Conservation (phyloP, 2,113 vertebrate genomes). For the Pterocles orientalis region DNA sequence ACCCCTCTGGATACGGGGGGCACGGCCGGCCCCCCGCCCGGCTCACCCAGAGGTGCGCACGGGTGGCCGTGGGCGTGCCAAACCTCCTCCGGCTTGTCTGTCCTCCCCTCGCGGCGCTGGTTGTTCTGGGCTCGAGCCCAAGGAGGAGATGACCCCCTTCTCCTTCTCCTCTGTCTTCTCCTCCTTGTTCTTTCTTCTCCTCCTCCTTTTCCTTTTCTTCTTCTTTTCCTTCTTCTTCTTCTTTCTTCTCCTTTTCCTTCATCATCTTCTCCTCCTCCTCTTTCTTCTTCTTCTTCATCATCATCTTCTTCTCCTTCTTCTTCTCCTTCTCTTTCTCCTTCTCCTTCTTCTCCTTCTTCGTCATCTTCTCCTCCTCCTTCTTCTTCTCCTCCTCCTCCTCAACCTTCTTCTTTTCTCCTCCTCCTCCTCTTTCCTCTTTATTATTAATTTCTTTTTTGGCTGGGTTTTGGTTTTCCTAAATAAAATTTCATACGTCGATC, state of each 20-base stretch:
- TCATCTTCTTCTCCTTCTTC: neutral
- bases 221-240: too few relatives aligned
- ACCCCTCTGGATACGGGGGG: neutral
- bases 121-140: conserved; percentile 5
- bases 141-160: neutral
- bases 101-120: neutral
- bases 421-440: neutral
- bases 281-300: too few relatives aligned
- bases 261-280: too few relatives aligned
- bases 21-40: neutral
- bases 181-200: too few relatives aligned
- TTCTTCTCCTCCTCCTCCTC: neutral
- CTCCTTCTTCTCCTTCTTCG: too few relatives aligned
- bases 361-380: too few relatives aligned
- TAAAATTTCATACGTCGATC: conserved; percentile 69
- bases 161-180: neutral
- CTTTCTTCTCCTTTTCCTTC: too few relatives aligned
- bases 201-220: neutral
- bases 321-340: neutral
- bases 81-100: neutral
- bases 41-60: neutral
- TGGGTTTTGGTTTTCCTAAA: conserved; percentile 70
- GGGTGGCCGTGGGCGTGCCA: neutral
- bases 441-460: neutral
- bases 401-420: fast-evolving